Evolutionary conservation across 2,113 vertebrate species (phyloP).

Genomic region (Beaufortia kweichowensis): DNA sequence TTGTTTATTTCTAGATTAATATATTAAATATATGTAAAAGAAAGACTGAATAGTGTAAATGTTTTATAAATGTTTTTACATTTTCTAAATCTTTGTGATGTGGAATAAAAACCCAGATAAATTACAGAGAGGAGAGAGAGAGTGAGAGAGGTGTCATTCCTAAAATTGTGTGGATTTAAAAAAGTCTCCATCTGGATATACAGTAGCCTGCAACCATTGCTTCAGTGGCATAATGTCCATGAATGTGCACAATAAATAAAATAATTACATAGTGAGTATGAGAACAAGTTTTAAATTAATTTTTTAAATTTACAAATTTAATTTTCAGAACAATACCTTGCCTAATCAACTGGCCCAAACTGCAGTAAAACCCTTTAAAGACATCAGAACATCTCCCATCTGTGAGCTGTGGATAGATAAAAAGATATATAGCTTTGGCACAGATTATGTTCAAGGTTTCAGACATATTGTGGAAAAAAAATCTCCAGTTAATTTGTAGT

Average conservation of each 20-base stretch:
- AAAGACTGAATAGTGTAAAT: no score
- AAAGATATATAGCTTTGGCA: neutral
- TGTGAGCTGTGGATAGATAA: no score
- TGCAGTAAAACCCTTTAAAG: neutral
- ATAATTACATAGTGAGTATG: neutral
- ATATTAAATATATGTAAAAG: no score
- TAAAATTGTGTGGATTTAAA: neutral
- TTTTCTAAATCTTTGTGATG: no score
- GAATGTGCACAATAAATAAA: neutral
- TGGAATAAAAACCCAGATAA: no score
- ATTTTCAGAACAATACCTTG: no score
- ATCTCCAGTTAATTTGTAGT: conserved; percentile 2
- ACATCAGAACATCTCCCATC: neutral
- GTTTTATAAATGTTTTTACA: no score
- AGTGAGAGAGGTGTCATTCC: neutral
- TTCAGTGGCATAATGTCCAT: neutral
- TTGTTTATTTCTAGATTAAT: neutral
- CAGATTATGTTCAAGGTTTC: neutral
- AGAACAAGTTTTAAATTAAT: neutral
- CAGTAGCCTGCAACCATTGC: neutral
- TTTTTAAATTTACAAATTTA: no score
- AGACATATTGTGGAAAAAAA: neutral
- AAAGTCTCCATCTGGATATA: neutral
- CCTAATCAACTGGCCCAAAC: neutral
- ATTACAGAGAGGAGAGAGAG: neutral